These are phyloP conservation scores for Leptopilina drosophilae DNA, from an alignment of 2,888 invertebrate species.

Conservation along the genomic window DNA sequence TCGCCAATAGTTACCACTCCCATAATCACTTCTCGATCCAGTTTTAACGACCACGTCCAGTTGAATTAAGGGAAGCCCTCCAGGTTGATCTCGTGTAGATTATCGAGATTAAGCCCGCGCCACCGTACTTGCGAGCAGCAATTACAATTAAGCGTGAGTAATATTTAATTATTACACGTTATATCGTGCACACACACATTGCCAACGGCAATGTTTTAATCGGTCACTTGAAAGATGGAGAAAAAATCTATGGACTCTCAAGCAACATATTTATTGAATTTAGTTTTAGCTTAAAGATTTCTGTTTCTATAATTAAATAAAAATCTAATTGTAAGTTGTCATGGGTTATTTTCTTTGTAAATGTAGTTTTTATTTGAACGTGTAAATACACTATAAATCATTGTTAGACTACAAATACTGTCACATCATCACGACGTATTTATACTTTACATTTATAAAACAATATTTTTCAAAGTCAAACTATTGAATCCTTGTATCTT, in stretches of 20 bases:
- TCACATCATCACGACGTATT: too few species aligned
- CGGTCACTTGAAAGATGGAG: neutral
- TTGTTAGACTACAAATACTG: too few species aligned
- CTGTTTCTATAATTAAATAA: too few species aligned
- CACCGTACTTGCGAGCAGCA: slow-evolving; percentile 31
- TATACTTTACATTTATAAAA: too few species aligned
- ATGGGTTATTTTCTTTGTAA: too few species aligned
- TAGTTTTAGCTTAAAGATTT: too few species aligned
- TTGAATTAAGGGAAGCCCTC: slow-evolving; percentile 26
- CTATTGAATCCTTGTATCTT: too few species aligned
- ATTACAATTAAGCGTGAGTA: slow-evolving; percentile 37
- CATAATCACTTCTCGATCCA: slow-evolving; percentile 30
- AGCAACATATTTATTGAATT: slow-evolving; percentile 4
- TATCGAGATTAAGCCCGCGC: slow-evolving; percentile 19
- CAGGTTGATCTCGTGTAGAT: slow-evolving; percentile 35
- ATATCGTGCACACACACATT: neutral
- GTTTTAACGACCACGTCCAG: slow-evolving; percentile 26
- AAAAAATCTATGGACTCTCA: slow-evolving; percentile 2
- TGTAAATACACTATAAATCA: too few species aligned
- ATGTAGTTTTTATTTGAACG: too few species aligned
- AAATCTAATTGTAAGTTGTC: too few species aligned
- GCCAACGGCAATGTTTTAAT: slow-evolving; percentile 21
- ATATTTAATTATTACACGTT: slow-evolving; percentile 37
- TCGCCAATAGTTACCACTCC: slow-evolving; percentile 18
- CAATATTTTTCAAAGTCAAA: too few species aligned